Base-by-base conservation (phyloP, 2,888 invertebrate genomes). In the Sphinx pinastri region DNA sequence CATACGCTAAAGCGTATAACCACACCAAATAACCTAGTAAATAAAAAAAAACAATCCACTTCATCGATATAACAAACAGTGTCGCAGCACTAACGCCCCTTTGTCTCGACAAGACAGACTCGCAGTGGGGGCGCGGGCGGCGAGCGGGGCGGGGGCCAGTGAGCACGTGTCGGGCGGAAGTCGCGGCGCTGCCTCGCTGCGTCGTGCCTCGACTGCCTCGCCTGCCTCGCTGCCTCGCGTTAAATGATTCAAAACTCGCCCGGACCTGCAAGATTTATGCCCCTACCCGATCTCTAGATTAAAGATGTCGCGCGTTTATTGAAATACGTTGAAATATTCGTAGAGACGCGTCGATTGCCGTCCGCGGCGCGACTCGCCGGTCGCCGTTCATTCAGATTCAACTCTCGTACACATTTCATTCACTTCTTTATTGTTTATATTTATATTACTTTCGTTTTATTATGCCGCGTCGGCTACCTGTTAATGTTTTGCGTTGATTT, bases 101-200 rank as follows among this genome's bases (percentile, higher is more conserved):
- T 94, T 94, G 94, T 94, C 94, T 94, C 93, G 92, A 89, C 91
- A 94, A 94, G 94, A 94, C 93, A 93, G 93, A 90, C 93, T 92
- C 90, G 87, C 83, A 82, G 79, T 83, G 85, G 84, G 80, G 79
- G 83, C 72, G 79, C 80, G 82, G 81, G 84, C 75, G 82, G 77
- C 75, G 77, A 75, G 82, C 82, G 81, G 82, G 78, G 80, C 78
- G 80, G 71, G 69, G 74, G 74, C 72, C 47, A 76, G 80, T 80
- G 80, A 84, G 89, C 91, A 90, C 92, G 93, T 91, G 93, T 92
- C 93, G 93, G 92, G 92, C 93, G 93, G 92, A 93, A 92, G 92
- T 90, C 92, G 91, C 90, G 87, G 87, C 86, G 87, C 86, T 47
- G 63, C 63, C 82, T 82, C 81, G 82, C 85, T 84, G 82, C 84